A percentile compares a stretch with the other conserved stretches of the same genome.
phyloP scores from a whole-genome alignment of 2,888 invertebrate species.

The Cantharis nigra region DNA sequence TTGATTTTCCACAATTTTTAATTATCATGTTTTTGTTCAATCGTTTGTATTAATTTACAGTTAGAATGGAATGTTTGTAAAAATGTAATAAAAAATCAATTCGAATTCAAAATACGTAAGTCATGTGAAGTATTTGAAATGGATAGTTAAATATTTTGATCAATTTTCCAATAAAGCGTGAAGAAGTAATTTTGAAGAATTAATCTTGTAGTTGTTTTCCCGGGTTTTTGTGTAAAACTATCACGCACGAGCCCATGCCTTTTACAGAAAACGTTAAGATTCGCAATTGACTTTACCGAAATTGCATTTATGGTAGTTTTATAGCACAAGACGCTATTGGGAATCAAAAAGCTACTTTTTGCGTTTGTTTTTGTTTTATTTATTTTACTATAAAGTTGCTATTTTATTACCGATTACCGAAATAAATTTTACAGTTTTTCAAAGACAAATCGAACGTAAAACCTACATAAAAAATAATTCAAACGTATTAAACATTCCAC shows the following conservation, averaged over 20 bases:
- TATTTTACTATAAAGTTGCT: slow-evolving; percentile 3
- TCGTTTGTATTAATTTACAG: too few relatives aligned
- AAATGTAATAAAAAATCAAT: neutral
- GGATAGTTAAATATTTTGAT: slow-evolving; percentile 20
- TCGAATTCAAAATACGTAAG: slow-evolving; percentile 14
- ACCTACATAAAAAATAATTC: neutral
- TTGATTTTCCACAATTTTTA: too few relatives aligned
- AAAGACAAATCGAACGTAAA: neutral
- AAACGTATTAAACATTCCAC: neutral
- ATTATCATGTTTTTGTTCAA: too few relatives aligned
- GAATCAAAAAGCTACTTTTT: slow-evolving; percentile 9
- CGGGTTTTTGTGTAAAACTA: slow-evolving; percentile 15
- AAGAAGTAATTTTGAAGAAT: slow-evolving; percentile 11
- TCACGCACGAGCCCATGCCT: slow-evolving; percentile 27
- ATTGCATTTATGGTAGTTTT: slow-evolving; percentile 38
- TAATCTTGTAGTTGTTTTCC: slow-evolving; percentile 9
- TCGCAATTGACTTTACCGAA: slow-evolving; percentile 35
- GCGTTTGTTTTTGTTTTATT: slow-evolving; percentile 24
- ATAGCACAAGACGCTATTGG: slow-evolving; percentile 23
- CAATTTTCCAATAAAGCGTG: slow-evolving; percentile 23
- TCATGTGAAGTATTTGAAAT: neutral
- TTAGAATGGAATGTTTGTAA: neutral
- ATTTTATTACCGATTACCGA: slow-evolving; percentile 4
- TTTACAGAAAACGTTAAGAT: slow-evolving; percentile 27
- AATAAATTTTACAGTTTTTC: slow-evolving; percentile 3